Base-by-base conservation (phyloP, 2,888 invertebrate genomes). In the Parthenolecanium corni region DNA sequence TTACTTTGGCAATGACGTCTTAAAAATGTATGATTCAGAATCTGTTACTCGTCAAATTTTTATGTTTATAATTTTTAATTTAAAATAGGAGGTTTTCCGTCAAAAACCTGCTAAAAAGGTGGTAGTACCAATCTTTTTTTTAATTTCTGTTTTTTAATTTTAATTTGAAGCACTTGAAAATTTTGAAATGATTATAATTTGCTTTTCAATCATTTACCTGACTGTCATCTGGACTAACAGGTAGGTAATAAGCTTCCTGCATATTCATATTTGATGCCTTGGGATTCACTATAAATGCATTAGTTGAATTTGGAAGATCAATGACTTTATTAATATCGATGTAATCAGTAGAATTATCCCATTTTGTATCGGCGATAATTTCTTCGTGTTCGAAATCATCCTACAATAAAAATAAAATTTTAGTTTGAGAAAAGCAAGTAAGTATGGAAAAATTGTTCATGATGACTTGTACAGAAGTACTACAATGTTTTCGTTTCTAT, bases 361-460 rank as follows among this genome's bases (percentile, higher is more conserved):
- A 61, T 51, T 42, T 52, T 2, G 62, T 62, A 5, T 62, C 52
- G 2, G 42, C 62, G 18, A 62, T 52, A 12, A 62, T 52, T 44
- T 62, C 62, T 52, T 62, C 62, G 25, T 62, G 62, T 23, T 62
- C 62, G 18, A 62, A 62, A 40, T 62, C 62, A 24, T 25, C 52
- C 62, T 62, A 38, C 18, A 49, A 52, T 21, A 20, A 4, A 16
- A 46, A 46, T 38, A 38, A n/a, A n/a, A n/a, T n/a, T n/a, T n/a
- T n/a, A n/a, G n/a, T n/a, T n/a, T n/a, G n/a, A n/a, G n/a, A n/a
- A n/a, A n/a, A n/a, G n/a, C n/a, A n/a, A n/a, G n/a, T n/a, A n/a
- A n/a, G n/a, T n/a, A n/a, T n/a, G 38, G 38, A 38, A 38, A 38
- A 38, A 38, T 38, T 38, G 14, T 38, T 38, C 38, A 38, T 11